Evolutionary conservation across 2,888 invertebrate species (phyloP), one percentile per base, ranked within the genome.

Genomic region (Embidobia sp.): DNA sequence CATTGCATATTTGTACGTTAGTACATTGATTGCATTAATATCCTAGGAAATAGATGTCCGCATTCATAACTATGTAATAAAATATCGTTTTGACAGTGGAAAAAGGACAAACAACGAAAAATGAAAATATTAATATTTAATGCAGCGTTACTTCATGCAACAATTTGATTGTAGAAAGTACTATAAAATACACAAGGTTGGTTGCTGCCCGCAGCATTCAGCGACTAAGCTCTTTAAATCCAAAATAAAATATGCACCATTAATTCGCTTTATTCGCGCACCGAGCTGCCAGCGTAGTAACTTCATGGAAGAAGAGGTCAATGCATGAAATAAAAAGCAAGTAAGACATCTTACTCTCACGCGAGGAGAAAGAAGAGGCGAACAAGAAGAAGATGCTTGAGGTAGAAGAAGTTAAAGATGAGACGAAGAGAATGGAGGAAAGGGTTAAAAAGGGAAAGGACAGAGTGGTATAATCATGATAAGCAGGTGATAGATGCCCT

Each of bases 401-500:
- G 44, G 18, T 37, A 63, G 48, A 31, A 57, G 61, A 61, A 67
- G 57, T 48, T 49, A 26, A 44, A 35, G 72, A 76, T 72, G 67
- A 64, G 46, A 57, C 73, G n/a, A 18, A 51, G 73, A 63, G 49
- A 67, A 73, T 31, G 73, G 74, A 46, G 67, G 64, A 70, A 46
- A 63, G 78, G 81, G 76, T 73, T 81, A 80, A 69, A 81, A 80
- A 81, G 81, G 79, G 82, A 83, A 80, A 79, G 82, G 81, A 82
- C 81, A 84, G 84, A 87, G 88, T 87, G 86, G 88, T 88, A 89
- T 88, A 88, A 89, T 89, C 89, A 85, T 89, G 89, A 89, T 89
- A 89, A 89, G 88, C 89, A 88, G 87, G 89, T 89, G 89, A 89
- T 88, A 89, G 88, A 89, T 89, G 88, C 87, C 84, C 84, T 86